These are phyloP conservation scores for Trissoscelio sp. DNA, from an alignment of 2,888 invertebrate species.

Conservation along the genomic window DNA sequence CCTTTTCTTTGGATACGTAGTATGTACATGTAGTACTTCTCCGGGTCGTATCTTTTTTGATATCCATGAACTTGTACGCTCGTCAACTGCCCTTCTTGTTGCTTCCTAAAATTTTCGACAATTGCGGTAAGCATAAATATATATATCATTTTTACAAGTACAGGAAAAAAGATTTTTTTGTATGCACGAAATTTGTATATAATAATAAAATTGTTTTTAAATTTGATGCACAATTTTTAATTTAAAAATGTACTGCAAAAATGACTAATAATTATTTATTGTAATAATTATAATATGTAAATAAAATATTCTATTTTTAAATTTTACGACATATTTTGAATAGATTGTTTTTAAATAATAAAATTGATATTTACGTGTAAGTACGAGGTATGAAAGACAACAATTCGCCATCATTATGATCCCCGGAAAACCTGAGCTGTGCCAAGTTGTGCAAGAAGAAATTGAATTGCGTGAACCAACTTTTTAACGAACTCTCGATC, in stretches of 20 bases:
- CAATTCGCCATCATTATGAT: slow-evolving; percentile 91
- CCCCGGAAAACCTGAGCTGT: slow-evolving; percentile 95
- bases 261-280: too few relatives aligned
- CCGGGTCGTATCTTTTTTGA: slow-evolving; percentile 98
- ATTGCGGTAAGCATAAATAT: slow-evolving; percentile 42
- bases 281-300: too few relatives aligned
- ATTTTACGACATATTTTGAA: too few relatives aligned
- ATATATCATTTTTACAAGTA: slow-evolving; percentile 4
- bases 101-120: slow-evolving; percentile 86
- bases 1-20: slow-evolving; percentile 92
- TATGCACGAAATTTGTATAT: too few relatives aligned
- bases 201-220: too few relatives aligned
- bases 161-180: too few relatives aligned
- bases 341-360: too few relatives aligned
- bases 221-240: too few relatives aligned
- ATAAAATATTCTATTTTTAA: too few relatives aligned
- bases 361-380: slow-evolving; percentile 97
- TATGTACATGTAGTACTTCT: slow-evolving; percentile 98
- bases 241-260: too few relatives aligned
- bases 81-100: slow-evolving; percentile 94
- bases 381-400: slow-evolving; percentile 97
- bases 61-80: slow-evolving; percentile 94
- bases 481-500: slow-evolving; percentile 97
- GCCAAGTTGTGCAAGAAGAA: slow-evolving; percentile 99
- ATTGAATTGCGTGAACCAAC: slow-evolving; percentile 97